phyloP scores from a whole-genome alignment of 2,797 vertebrate species.

The Microctenopoma stevenorrisi region DNA sequence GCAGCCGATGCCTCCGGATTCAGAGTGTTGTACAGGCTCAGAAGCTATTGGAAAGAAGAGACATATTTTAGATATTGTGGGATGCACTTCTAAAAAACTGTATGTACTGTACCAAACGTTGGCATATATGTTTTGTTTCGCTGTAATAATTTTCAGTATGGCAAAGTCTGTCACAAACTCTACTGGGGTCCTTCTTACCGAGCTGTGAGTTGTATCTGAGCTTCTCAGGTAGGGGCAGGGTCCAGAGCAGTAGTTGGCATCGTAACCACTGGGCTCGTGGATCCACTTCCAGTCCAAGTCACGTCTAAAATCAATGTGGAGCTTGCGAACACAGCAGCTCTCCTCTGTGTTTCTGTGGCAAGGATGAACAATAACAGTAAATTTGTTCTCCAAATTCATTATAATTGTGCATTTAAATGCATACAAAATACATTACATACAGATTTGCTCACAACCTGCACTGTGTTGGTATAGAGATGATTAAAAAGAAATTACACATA shows the following conservation, averaged over 20 bases:
- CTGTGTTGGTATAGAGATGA: too few relatives aligned
- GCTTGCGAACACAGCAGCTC: constrained; percentile 92
- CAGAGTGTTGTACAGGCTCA: constrained; percentile 94
- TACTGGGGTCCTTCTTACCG: constrained; percentile 75
- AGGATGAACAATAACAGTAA: not conserved
- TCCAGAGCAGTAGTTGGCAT: constrained; percentile 94
- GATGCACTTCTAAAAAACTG: not conserved
- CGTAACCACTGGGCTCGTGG: constrained; percentile 94
- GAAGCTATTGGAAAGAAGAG: constrained; percentile 81
- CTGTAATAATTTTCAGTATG: not conserved
- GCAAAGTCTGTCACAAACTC: not conserved
- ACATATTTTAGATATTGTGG: not conserved
- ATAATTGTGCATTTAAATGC: not conserved
- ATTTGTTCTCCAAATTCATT: not conserved
- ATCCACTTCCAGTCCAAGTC: constrained; percentile 98
- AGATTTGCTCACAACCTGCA: too few relatives aligned
- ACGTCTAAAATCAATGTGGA: constrained; percentile 94
- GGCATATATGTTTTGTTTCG: not conserved
- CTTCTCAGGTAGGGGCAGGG: constrained; percentile 94
- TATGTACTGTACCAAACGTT: not conserved
- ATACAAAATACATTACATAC: too few relatives aligned
- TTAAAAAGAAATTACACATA: too few relatives aligned
- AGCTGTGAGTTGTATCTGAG: constrained; percentile 92
- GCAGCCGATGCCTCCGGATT: constrained; percentile 93
- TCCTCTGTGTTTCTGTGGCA: constrained; percentile 88